Evolutionary conservation across 2,113 vertebrate genomes (phyloP), one percentile per base, ranked within the genome.

Genomic region (Macrotus californicus): DNA sequence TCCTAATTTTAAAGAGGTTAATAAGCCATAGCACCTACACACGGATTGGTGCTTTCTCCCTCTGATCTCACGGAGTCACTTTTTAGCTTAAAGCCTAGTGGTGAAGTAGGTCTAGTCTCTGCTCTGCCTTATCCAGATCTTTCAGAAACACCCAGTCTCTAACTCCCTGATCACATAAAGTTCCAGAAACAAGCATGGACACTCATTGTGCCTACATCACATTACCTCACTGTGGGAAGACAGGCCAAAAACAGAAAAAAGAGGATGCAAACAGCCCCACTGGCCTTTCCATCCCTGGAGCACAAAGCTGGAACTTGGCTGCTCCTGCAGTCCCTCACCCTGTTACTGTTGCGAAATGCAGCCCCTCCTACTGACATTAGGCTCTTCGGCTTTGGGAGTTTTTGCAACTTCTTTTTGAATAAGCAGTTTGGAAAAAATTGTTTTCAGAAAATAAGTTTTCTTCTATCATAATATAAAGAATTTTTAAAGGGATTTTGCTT

Each of bases 401-500:
- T 89, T 73, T 67, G 13, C 36, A 92, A 41, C 48, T 52, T 59
- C 64, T 72, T 89, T 87, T 67, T 21, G 52, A 54, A 7, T 64
- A 72, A 86, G 29, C 36, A n/a, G 89, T 94, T 94, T 72, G 46
- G 39, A 69, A 89, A 91, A 39, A 83, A 84, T 41, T 88, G 7
- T 77, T 89, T 93, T 76, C 31, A 81, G 12, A 36, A 76, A 56
- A 34, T 21, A 90, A 29, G 6, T 91, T 94, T 81, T 77, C 48
- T 89, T 91, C 50, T 43, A 61, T 85, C 16, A 82, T 72, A 67
- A 66, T 50, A 39, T 46, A 70, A 86, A 90, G 73, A 56, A 24
- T 79, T 94, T 79, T 24, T 29, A 91, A 88, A 77, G 70, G 70
- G 16, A 73, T 90, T 89, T 94, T 91, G 24, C 48, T 87, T 91